Percentiles rank a stretch among this genome's conserved stretches.
These are phyloP conservation scores for Polylopha cassiicola DNA, from an alignment of 2,888 invertebrate species.

Conservation along the genomic window DNA sequence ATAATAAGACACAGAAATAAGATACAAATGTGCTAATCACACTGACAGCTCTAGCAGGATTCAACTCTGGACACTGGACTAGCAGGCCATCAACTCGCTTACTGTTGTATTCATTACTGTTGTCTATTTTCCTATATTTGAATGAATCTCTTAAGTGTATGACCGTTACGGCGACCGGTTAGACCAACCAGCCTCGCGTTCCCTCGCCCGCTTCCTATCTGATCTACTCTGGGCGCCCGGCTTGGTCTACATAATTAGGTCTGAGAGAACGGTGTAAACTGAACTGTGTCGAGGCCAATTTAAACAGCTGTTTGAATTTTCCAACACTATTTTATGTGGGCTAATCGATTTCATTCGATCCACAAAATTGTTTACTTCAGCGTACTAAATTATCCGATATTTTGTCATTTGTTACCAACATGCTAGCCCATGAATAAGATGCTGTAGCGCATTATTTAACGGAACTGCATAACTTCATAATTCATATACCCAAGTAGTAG, in stretches of 20 bases:
- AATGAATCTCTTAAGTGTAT: slow-evolving; percentile 15
- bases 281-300: slow-evolving; percentile 61
- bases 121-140: slow-evolving; percentile 14
- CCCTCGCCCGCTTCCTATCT: slow-evolving; percentile 51
- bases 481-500: no score
- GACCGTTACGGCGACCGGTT: slow-evolving; percentile 16
- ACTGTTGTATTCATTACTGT: slow-evolving; percentile 5
- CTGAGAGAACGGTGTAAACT: slow-evolving; percentile 49
- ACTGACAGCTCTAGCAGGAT: neutral
- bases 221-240: slow-evolving; percentile 38
- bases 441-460: no score
- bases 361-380: slow-evolving; percentile 28
- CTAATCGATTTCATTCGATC: slow-evolving; percentile 42
- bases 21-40: no score
- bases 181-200: slow-evolving; percentile 33
- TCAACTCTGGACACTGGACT: neutral
- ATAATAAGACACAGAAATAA: no score
- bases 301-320: slow-evolving; percentile 18
- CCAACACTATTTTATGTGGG: slow-evolving; percentile 32
- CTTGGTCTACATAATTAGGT: slow-evolving; percentile 47
- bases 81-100: neutral
- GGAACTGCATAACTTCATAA: no score
- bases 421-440: slow-evolving; percentile 8
- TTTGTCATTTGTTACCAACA: slow-evolving; percentile 9
- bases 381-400: slow-evolving; percentile 12